Conservation (phyloP, 2,797 vertebrate species). For the Knipowitschia caucasica region DNA sequence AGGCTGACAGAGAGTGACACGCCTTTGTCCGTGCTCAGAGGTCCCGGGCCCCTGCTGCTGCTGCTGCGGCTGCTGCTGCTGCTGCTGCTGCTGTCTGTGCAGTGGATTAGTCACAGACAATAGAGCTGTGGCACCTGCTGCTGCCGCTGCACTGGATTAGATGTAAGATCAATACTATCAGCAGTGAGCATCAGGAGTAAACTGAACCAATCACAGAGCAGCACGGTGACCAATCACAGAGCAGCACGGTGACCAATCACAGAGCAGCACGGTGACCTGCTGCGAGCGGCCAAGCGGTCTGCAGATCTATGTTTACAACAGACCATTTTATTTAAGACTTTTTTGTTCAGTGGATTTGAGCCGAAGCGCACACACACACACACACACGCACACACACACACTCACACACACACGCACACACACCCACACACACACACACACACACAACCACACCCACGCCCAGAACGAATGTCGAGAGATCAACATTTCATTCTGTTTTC, state of each 20-base stretch:
- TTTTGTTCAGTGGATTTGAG: too few species aligned
- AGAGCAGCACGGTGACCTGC: background rate
- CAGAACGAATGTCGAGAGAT: too few species aligned
- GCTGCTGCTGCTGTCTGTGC: background rate
- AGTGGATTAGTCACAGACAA: background rate
- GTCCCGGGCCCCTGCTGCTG: background rate
- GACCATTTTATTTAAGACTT: too few species aligned
- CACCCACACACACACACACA: too few species aligned
- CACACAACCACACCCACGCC: too few species aligned
- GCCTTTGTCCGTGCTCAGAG: background rate
- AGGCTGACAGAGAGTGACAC: slow-evolving; percentile 2
- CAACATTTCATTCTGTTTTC: too few species aligned
- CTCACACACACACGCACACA: too few species aligned
- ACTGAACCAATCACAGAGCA: background rate
- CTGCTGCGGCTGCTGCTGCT: background rate
- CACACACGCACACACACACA: too few species aligned
- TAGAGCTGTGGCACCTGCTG: background rate
- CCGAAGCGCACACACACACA: too few species aligned
- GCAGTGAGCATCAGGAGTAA: background rate
- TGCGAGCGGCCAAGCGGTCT: too few species aligned
- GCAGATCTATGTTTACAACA: too few species aligned
- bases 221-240: background rate
- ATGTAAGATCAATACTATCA: slow-evolving; percentile 4
- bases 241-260: background rate
- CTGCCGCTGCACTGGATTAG: background rate